Conservation (phyloP, 2,888 invertebrate genomes). For the Exocentrus adspersus region DNA sequence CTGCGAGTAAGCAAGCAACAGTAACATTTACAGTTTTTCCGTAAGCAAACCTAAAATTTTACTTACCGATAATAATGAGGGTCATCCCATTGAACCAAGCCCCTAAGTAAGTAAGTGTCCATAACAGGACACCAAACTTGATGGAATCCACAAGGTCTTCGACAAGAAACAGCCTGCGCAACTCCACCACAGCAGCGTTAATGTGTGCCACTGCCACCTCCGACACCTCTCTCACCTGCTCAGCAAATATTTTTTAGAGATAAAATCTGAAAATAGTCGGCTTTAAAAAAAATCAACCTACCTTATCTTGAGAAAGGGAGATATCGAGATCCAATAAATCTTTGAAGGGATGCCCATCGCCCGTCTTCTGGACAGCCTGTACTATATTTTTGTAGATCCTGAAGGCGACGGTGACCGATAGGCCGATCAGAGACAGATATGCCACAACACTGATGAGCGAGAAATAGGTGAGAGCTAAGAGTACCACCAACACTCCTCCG, state of each 20-base stretch:
- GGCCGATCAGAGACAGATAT: constrained; percentile 86
- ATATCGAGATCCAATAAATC: constrained; percentile 89
- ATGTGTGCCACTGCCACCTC: constrained; percentile 85
- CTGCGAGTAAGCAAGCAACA: no score
- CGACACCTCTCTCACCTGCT: constrained; percentile 62
- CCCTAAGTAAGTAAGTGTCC: constrained; percentile 97
- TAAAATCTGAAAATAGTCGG: no score
- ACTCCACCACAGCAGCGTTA: constrained; percentile 82
- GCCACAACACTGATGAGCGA: constrained; percentile 96
- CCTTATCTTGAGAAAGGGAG: constrained; percentile 89
- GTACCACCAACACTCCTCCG: constrained; percentile 86
- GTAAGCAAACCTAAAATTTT: no score
- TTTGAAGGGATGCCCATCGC: constrained; percentile 97
- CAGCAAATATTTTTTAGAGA: no score
- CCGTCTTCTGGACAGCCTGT: constrained; percentile 95
- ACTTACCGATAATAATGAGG: constrained; percentile 91
- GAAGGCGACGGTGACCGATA: constrained; percentile 91
- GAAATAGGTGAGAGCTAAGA: constrained; percentile 94
- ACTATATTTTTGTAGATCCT: constrained; percentile 96
- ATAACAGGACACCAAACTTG: constrained; percentile 94
- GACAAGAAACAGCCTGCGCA: constrained; percentile 94
- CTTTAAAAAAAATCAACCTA: constrained; percentile 62
- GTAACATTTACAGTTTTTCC: no score
- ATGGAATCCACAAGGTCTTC: constrained; percentile 96
- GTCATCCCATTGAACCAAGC: constrained; percentile 99